phyloP scores from a whole-genome alignment of 2,888 invertebrate genomes.

The Rhodophaea formosa region DNA sequence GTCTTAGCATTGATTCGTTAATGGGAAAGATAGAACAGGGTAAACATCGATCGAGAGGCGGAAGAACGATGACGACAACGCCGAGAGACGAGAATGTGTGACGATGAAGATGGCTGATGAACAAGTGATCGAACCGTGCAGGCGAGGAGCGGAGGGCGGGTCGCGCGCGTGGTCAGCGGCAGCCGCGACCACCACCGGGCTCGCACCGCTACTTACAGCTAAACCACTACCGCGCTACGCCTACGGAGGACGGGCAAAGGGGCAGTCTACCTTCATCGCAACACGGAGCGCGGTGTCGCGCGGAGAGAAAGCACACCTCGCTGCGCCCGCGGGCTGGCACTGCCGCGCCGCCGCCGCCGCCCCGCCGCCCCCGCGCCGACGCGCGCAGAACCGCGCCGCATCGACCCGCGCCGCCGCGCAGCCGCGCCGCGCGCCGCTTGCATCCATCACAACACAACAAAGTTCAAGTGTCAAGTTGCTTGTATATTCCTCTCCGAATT shows the following conservation, averaged over 20 bases:
- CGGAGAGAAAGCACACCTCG: constrained; percentile 41
- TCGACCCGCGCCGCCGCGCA: constrained; percentile 17
- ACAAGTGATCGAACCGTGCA: constrained; percentile 32
- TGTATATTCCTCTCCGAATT: background rate
- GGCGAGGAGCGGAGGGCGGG: constrained; percentile 32
- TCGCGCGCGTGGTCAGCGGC: constrained; percentile 39
- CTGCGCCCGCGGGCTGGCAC: constrained; percentile 42
- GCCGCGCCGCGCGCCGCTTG: constrained; percentile 24
- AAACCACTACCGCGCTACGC: constrained; percentile 66
- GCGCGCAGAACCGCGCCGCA: constrained; percentile 21
- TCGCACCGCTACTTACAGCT: constrained; percentile 64
- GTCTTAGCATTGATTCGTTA: background rate
- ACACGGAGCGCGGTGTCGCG: constrained; percentile 51
- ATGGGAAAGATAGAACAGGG: background rate
- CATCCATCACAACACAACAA: constrained; percentile 25
- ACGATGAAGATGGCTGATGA: constrained; percentile 24
- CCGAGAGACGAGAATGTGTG: constrained; percentile 6
- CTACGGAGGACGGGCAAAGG: constrained; percentile 52
- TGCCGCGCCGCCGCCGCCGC: constrained; percentile 21
- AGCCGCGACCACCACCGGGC: constrained; percentile 61
- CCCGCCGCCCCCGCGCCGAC: constrained; percentile 24
- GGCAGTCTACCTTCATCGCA: constrained; percentile 76
- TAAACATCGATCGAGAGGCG: constrained; percentile 10
- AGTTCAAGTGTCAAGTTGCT: constrained; percentile 41
- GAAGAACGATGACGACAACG: constrained; percentile 1